A percentile compares a stretch with the other conserved stretches of the same genome.
These are phyloP conservation scores for Pipistrellus pipistrellus DNA, from an alignment of 2,797 vertebrate species.

Conservation along the genomic window DNA sequence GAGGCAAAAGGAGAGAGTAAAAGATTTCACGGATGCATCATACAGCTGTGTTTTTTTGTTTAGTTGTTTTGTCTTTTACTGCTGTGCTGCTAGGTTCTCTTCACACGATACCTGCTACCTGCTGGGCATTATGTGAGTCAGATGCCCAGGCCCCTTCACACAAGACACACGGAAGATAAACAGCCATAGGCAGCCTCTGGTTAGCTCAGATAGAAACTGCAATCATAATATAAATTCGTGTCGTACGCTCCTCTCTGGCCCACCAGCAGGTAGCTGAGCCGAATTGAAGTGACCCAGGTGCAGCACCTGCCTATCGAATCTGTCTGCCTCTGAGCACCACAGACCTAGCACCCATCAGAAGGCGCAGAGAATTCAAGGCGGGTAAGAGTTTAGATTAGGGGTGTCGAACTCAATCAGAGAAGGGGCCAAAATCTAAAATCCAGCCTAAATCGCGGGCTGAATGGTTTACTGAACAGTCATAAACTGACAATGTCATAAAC, in stretches of 20 bases:
- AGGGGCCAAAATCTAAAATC: no score
- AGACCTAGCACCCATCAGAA: neutral
- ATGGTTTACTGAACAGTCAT: no score
- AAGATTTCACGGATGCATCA: neutral
- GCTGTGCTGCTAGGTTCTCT: neutral
- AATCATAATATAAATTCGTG: neutral
- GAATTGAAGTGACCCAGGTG: neutral
- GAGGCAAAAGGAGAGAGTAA: neutral
- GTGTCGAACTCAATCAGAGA: no score
- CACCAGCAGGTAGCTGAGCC: neutral
- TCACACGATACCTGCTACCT: neutral
- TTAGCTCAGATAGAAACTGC: neutral
- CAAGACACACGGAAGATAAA: neutral
- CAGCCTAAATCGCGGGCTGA: no score
- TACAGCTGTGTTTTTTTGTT: neutral
- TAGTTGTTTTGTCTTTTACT: neutral
- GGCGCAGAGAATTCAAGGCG: neutral
- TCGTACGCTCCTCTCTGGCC: neutral
- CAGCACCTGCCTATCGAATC: neutral
- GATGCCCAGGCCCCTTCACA: neutral
- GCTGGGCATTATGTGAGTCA: rapidly evolving
- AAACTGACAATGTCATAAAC: no score
- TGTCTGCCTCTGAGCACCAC: neutral
- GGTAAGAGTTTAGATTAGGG: neutral
- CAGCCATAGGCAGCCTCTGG: neutral